phyloP scores from a whole-genome alignment of 2,797 vertebrate species.

The Takifugu rubripes region DNA sequence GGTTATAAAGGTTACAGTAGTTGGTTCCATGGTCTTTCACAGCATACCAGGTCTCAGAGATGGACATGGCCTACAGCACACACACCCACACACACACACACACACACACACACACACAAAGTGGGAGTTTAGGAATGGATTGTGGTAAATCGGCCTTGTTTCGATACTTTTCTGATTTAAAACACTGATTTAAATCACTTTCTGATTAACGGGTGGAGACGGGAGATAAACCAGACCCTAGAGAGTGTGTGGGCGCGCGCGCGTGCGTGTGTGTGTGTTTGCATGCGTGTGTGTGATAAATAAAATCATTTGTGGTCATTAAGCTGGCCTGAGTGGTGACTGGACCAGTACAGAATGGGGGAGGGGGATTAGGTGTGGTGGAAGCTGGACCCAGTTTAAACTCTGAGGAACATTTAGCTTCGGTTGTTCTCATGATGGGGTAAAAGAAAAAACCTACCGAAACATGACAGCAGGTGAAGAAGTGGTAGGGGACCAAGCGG shows the following conservation, averaged over 20 bases:
- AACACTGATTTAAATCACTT: too few species aligned
- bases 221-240: too few species aligned
- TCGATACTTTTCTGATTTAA: too few species aligned
- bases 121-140: not conserved
- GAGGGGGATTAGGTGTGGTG: not conserved
- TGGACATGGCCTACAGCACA: slow-evolving; percentile 62
- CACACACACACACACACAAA: not conserved
- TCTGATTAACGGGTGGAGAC: too few species aligned
- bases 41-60: slow-evolving; percentile 70
- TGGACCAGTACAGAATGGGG: too few species aligned
- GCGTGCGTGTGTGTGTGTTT: too few species aligned
- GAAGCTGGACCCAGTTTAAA: too few species aligned
- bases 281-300: too few species aligned
- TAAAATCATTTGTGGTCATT: too few species aligned
- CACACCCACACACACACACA: not conserved
- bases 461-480: slow-evolving; percentile 70
- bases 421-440: not conserved
- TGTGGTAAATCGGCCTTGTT: too few species aligned
- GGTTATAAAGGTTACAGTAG: slow-evolving; percentile 80
- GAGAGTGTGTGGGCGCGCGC: too few species aligned
- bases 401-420: not conserved
- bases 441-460: slow-evolving; percentile 54
- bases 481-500: slow-evolving; percentile 60
- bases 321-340: too few species aligned
- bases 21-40: slow-evolving; percentile 74